phyloP scores from a whole-genome alignment of 2,888 invertebrate species.

The Agriopis aurantiaria region DNA sequence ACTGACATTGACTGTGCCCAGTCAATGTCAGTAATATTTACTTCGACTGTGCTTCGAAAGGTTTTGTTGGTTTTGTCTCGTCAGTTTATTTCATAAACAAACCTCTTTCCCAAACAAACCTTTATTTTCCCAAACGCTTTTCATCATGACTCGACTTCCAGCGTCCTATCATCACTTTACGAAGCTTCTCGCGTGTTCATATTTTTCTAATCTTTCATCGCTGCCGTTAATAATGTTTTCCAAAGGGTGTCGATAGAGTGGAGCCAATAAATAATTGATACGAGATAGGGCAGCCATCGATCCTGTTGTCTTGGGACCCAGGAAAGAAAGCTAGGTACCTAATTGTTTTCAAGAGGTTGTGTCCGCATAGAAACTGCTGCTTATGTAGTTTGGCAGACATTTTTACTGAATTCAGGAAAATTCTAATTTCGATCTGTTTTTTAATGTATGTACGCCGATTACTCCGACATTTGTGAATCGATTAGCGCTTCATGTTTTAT shows the following conservation, averaged over 20 bases:
- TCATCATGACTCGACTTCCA: slow-evolving; percentile 7
- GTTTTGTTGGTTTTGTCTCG: neutral
- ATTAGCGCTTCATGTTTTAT: neutral
- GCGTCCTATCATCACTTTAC: slow-evolving; percentile 18
- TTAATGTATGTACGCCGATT: too few species aligned
- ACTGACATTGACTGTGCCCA: too few species aligned
- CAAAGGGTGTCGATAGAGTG: slow-evolving; percentile 51
- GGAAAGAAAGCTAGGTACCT: neutral
- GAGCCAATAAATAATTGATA: slow-evolving; percentile 52
- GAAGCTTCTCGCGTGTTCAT: slow-evolving; percentile 26
- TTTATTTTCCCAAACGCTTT: slow-evolving; percentile 1
- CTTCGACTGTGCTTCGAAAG: neutral
- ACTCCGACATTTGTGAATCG: neutral
- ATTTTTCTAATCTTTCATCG: slow-evolving; percentile 52
- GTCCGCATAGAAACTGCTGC: neutral
- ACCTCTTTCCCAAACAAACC: neutral
- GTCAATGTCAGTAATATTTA: neutral
- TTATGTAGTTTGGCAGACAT: too few species aligned
- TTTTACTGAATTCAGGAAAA: too few species aligned
- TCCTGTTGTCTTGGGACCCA: neutral
- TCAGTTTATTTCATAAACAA: neutral
- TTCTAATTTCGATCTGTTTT: too few species aligned
- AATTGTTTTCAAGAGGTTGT: neutral
- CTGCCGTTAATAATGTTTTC: slow-evolving; percentile 52
- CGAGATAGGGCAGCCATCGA: slow-evolving; percentile 5